Evolutionary conservation across 1,140 invertebrate genomes (phyloP), one percentile per base, ranked within the genome.

Genomic region (Drosophila setifemur): DNA sequence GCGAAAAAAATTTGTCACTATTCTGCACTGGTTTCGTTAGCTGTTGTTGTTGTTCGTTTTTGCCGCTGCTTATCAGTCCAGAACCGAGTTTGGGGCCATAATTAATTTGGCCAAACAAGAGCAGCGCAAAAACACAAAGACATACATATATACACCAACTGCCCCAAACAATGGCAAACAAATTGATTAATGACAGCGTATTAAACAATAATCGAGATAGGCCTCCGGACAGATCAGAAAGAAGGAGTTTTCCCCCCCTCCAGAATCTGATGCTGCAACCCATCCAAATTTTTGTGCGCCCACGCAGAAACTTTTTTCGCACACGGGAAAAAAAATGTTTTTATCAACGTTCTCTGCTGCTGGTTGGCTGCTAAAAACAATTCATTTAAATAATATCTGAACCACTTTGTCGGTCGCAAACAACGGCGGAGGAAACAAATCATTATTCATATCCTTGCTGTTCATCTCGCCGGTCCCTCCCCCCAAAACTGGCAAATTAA

Each of bases 171-270:
- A 85, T 85, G 81, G 71, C 79, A 79, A 85, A 81, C 81, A 85
- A 85, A 85, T 85, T 85, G 81, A 85, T 85, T 85, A 85, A 85
- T 85, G 81, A 86, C 81, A 76, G 67, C 81, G 75, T 76, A 85
- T 85, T 85, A 85, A 85, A 85, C 81, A 86, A 85, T 85, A 85
- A 85, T 85, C 81, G 81, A 86, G 81, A 85, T 85, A 85, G 81
- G 81, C 81, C 61, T 52, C 39, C 58, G 69, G 58, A 43, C 60
- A 66, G 50, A 73, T 52, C 61, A 31, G 44, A 26, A 25, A 23
- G 42, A 23, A 69, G 37, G 7, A 49, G 48, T 19, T 45, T 7
- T 25, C 53, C 9, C 53, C 52, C n/a, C n/a, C n/a, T n/a, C n/a
- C n/a, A n/a, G 25, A 44, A 45, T 29, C 33, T 7, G 43, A 57